phyloP scores from a whole-genome alignment of 2,113 vertebrate genomes.

The Microtus pennsylvanicus region DNA sequence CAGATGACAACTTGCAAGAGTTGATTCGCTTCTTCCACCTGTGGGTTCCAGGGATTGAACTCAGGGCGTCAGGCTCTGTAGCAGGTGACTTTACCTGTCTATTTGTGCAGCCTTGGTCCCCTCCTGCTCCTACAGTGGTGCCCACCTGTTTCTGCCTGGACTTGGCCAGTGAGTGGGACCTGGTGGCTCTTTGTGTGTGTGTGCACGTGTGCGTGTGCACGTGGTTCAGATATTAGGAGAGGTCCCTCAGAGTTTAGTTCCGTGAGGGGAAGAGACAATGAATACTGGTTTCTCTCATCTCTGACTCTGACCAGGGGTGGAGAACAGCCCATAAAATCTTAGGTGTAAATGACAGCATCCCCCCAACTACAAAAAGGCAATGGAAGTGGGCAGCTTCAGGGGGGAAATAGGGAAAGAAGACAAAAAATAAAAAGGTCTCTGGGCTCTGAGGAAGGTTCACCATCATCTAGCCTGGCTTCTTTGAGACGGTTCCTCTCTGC shows the following conservation, averaged over 20 bases:
- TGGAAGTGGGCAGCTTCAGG: not conserved
- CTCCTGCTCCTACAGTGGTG: not conserved
- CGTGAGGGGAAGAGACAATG: not conserved
- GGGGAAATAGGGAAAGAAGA: not conserved
- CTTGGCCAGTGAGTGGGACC: not conserved
- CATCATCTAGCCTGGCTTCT: not conserved
- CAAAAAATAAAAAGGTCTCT: not conserved
- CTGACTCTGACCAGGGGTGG: not conserved
- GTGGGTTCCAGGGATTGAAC: not conserved
- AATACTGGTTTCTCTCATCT: not conserved
- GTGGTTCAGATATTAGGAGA: not conserved
- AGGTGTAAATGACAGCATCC: not conserved
- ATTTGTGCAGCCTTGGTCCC: accelerated
- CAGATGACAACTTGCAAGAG: not conserved
- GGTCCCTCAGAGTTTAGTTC: not conserved
- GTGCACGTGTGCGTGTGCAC: no score
- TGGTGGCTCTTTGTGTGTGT: not conserved
- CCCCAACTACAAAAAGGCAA: not conserved
- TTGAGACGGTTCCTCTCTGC: not conserved
- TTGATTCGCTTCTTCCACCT: not conserved
- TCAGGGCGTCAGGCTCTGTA: not conserved
- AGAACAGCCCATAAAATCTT: not conserved
- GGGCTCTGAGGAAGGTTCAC: not conserved
- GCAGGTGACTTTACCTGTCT: not conserved
- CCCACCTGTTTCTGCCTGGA: not conserved